Evolutionary conservation across 2,797 vertebrate genomes (phyloP).

Genomic region (Typhlichthys subterraneus): DNA sequence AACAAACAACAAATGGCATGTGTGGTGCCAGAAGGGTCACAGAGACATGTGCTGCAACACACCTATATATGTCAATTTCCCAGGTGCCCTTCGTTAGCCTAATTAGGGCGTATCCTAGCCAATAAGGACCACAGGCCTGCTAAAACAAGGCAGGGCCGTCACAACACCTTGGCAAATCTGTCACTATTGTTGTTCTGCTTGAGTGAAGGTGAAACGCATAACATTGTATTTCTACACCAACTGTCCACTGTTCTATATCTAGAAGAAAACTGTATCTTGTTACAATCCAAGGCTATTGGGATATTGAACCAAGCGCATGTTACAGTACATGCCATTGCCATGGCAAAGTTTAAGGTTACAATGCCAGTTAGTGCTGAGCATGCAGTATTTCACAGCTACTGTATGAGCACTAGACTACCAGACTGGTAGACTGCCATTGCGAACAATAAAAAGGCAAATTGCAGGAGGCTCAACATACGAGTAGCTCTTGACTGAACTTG

Average conservation of each 20-base stretch:
- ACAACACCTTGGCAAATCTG: constrained; percentile 30
- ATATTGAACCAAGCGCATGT: constrained; percentile 23
- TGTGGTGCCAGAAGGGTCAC: no score
- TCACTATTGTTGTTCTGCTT: constrained; percentile 46
- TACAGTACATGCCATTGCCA: constrained; percentile 22
- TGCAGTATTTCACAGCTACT: neutral
- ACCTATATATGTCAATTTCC: no score
- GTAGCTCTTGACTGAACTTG: constrained; percentile 52
- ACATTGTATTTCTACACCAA: constrained; percentile 13
- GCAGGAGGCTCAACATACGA: constrained; percentile 44
- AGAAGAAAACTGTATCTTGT: neutral
- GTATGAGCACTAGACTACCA: constrained; percentile 40
- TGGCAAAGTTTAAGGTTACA: constrained; percentile 13
- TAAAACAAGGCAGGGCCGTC: no score
- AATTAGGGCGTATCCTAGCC: no score
- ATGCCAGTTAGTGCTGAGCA: constrained; percentile 29
- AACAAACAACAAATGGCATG: no score
- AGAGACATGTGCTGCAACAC: no score
- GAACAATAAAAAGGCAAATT: constrained; percentile 47
- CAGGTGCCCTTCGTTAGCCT: no score
- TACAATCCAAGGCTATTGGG: constrained; percentile 14
- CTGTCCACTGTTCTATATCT: no score
- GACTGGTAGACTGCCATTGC: constrained; percentile 48
- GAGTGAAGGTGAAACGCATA: constrained; percentile 29
- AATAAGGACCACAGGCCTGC: no score